Conservation (phyloP, 2,113 vertebrate species). For the Poeciliopsis retropinna region DNA sequence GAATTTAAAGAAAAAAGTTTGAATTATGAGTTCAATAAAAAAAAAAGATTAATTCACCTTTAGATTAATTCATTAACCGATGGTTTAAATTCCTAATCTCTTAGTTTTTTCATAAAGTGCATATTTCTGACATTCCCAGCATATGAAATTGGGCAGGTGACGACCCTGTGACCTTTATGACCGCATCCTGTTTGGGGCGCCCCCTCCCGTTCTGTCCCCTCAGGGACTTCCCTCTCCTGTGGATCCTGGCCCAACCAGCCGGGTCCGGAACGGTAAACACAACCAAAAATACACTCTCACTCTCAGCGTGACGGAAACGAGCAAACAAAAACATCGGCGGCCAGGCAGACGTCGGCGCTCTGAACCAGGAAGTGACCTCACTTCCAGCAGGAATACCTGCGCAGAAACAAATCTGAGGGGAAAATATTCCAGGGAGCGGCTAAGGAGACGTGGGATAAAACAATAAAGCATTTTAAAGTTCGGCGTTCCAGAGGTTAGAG, state of each 20-base stretch:
- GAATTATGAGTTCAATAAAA: too few species aligned
- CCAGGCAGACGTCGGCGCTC: conserved; percentile 35
- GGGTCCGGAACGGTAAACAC: conserved; percentile 51
- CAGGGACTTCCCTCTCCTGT: conserved; percentile 68
- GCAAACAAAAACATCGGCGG: conserved; percentile 31
- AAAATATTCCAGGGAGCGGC: not conserved
- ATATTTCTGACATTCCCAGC: not conserved
- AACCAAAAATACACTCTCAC: conserved; percentile 59
- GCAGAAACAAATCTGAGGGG: conserved; percentile 1
- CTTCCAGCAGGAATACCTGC: conserved; percentile 24
- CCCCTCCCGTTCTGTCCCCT: conserved; percentile 40
- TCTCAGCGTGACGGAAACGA: conserved; percentile 46
- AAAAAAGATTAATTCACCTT: too few species aligned
- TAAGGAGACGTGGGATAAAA: not conserved
- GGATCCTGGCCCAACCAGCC: conserved; percentile 55
- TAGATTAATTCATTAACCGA: too few species aligned
- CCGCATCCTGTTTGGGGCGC: conserved; percentile 61
- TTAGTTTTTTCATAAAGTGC: not conserved
- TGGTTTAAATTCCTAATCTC: too few species aligned
- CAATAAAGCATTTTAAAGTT: conserved; percentile 11
- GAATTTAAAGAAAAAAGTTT: too few species aligned
- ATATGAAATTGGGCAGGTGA: conserved; percentile 1
- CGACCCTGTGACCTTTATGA: conserved; percentile 43
- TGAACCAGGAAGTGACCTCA: conserved; percentile 63
- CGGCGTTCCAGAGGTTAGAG: conserved; percentile 8